Base-by-base conservation (phyloP, 2,888 invertebrate genomes). In the Lydus trimaculatus region DNA sequence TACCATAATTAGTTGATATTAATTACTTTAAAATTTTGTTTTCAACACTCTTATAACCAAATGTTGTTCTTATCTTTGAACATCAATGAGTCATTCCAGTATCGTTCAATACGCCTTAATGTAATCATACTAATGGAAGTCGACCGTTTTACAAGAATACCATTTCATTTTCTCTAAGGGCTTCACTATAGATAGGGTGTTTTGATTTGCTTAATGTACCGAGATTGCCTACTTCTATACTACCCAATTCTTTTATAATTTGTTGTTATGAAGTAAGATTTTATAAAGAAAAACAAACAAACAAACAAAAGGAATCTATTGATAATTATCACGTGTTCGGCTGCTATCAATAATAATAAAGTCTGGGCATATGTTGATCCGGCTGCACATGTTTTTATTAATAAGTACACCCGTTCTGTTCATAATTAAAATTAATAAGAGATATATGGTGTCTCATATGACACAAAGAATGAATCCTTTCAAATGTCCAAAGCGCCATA, bases 151-250 rank as follows among this genome's bases (percentile, higher is more conserved):
- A 75, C 75, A 74, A 73, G 75, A 76, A 73, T 71, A 72, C 59
- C 75, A 74, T 74, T 76, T 76, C 73, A 75, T 76, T 76, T 76
- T 67, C 74, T 76, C 71, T 67, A 74, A 72, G 74, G 76, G 74
- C 72, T 75, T 74, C 75, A 60, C 70, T 69, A 56, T 8, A 48
- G 20, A 48, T 48, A 20, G 72, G 71, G 67, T 43, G 63, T 67
- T 68, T 64, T 72, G 71, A 75, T 75, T 74, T 73, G 62, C 58
- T 63, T 73, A 73, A 74, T 73, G 72, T 69, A 69, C 64, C 33
- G 70, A 62, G 67, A 68, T 67, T 70, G 58, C 23, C n/a, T 65
- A 36, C 33, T 43, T 59, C 8, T 43, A 17, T 20, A 20, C 11
- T 48, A 20, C 28, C n/a, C 9, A 9, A 48, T 2, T 20, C 48